Evolutionary conservation across 2,113 vertebrate genomes (phyloP).

Genomic region (Cygnus atratus): DNA sequence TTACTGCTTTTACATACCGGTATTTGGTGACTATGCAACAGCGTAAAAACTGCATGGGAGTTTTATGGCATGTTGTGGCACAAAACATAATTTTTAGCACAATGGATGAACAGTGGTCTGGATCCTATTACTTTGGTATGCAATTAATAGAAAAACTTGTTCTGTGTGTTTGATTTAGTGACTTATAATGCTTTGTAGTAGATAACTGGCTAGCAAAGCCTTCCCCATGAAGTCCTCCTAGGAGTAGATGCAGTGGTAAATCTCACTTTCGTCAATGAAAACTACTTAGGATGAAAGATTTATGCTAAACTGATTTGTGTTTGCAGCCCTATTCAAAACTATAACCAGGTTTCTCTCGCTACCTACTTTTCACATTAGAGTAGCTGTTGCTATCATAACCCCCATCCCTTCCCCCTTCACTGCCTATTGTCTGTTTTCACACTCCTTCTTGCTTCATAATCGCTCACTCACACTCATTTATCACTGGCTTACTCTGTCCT

Average conservation of each 20-base stretch:
- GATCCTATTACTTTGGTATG: constrained; percentile 39
- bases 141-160: constrained; percentile 66
- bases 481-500: constrained; percentile 74
- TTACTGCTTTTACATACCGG: background rate
- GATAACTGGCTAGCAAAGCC: constrained; percentile 35
- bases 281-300: constrained; percentile 61
- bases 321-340: background rate
- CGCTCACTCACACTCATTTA: constrained; percentile 80
- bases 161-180: constrained; percentile 64
- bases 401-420: constrained; percentile 37
- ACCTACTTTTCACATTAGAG: constrained; percentile 44
- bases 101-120: constrained; percentile 19
- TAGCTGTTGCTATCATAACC: constrained; percentile 53
- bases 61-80: constrained; percentile 11
- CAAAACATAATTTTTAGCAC: constrained; percentile 35
- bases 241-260: constrained; percentile 53
- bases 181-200: constrained; percentile 36
- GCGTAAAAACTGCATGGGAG: constrained; percentile 9
- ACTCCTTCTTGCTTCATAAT: constrained; percentile 72
- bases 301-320: constrained; percentile 37
- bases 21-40: background rate
- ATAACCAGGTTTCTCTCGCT: constrained; percentile 43
- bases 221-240: constrained; percentile 46
- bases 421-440: constrained; percentile 80
- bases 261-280: constrained; percentile 66